A percentile compares a stretch with the other conserved stretches of the same genome.
phyloP scores from a whole-genome alignment of 2,888 invertebrate species.

The Glaucopsyche alexis region DNA sequence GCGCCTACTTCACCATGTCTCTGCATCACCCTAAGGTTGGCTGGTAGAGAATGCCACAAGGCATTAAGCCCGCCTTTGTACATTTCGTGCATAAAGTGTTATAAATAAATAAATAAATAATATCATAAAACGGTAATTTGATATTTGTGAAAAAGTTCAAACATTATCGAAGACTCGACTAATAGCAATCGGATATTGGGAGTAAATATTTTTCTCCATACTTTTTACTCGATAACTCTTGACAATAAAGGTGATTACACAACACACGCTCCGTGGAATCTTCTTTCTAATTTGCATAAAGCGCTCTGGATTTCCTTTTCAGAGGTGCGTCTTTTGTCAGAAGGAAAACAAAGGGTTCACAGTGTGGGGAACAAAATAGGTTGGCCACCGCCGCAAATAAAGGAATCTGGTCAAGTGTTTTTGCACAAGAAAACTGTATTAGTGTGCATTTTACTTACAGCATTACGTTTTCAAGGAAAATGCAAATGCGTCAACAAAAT shows the following conservation, averaged over 20 bases:
- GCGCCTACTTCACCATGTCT: too few relatives aligned
- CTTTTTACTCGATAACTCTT: not conserved
- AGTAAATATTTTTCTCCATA: not conserved
- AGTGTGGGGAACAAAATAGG: slow-evolving; percentile 41
- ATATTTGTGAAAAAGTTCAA: too few relatives aligned
- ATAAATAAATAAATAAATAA: too few relatives aligned
- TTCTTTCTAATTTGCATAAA: slow-evolving; percentile 66
- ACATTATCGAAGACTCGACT: too few relatives aligned
- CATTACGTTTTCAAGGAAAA: not conserved
- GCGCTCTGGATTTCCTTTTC: slow-evolving; percentile 57
- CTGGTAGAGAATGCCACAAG: too few relatives aligned
- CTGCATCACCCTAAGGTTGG: too few relatives aligned
- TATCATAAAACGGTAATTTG: too few relatives aligned
- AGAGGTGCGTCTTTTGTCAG: slow-evolving; percentile 67
- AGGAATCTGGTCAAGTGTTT: slow-evolving; percentile 37
- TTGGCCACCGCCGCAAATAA: slow-evolving; percentile 26
- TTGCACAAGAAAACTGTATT: slow-evolving; percentile 28
- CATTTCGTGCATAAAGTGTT: too few relatives aligned
- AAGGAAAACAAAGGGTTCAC: slow-evolving; percentile 58
- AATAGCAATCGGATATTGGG: too few relatives aligned
- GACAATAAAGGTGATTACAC: slow-evolving; percentile 32
- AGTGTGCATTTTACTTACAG: slow-evolving; percentile 13
- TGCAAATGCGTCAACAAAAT: not conserved
- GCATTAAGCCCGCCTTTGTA: too few relatives aligned
- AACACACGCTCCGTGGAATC: slow-evolving; percentile 41